Conservation (phyloP, 2,888 invertebrate genomes). For the Harpalus rubripes region DNA sequence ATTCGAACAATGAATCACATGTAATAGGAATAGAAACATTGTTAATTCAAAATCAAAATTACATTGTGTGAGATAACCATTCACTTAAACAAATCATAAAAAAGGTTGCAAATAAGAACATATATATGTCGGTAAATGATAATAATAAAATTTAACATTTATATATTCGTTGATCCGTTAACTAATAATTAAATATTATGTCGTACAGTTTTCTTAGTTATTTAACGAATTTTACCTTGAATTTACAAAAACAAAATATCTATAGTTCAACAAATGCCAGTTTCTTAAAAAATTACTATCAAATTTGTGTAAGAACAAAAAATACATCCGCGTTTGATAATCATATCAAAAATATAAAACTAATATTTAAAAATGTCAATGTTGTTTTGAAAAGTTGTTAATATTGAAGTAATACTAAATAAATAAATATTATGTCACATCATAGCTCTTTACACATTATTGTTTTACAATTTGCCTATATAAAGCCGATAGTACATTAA, state of each 20-base stretch:
- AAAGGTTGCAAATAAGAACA: background rate
- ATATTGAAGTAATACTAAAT: too few relatives aligned
- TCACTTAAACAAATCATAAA: background rate
- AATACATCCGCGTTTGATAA: slow-evolving; percentile 30
- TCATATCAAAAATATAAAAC: background rate
- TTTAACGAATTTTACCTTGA: slow-evolving; percentile 39
- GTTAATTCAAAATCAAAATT: background rate
- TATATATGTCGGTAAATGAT: background rate
- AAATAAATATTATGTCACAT: too few relatives aligned
- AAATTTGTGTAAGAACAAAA: background rate
- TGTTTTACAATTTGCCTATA: too few relatives aligned
- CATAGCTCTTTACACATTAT: too few relatives aligned
- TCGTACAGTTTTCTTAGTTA: slow-evolving; percentile 9
- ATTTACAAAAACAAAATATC: background rate
- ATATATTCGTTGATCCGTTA: too few relatives aligned
- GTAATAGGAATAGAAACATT: background rate
- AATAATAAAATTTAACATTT: slow-evolving; percentile 14
- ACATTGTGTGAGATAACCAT: too few relatives aligned
- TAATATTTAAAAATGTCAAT: background rate
- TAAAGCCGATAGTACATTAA: too few relatives aligned
- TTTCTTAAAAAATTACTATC: slow-evolving; percentile 1
- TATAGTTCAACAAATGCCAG: slow-evolving; percentile 19
- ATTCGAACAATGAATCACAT: background rate
- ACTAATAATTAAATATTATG: slow-evolving; percentile 21
- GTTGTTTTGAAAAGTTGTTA: background rate